Evolutionary conservation across 2,888 invertebrate species (phyloP).

Genomic region (Hydriomena furcata): DNA sequence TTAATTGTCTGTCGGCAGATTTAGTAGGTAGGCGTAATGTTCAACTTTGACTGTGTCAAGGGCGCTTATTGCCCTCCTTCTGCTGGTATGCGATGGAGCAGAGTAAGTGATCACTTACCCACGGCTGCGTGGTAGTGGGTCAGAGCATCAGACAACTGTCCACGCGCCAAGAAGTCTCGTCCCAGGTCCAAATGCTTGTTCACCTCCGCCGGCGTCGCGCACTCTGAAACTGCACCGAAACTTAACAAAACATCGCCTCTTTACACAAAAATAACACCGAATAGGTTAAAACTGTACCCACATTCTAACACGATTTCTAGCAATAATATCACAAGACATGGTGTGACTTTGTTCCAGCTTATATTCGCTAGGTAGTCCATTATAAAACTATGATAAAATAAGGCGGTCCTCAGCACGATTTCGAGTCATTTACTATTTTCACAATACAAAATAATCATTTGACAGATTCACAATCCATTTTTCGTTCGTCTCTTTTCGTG

Average conservation of each 20-base stretch:
- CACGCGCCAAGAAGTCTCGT: slow-evolving; percentile 94
- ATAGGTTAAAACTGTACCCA: slow-evolving; percentile 58
- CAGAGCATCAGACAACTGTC: slow-evolving; percentile 97
- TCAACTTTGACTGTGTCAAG: slow-evolving; percentile 27
- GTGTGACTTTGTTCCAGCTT: slow-evolving; percentile 85
- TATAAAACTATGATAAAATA: slow-evolving; percentile 62
- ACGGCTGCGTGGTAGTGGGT: slow-evolving; percentile 99
- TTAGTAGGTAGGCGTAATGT: slow-evolving; percentile 2
- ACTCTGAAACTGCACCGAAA: slow-evolving; percentile 85
- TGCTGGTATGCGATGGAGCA: neutral
- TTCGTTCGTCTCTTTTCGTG: slow-evolving; percentile 81
- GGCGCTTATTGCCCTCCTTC: slow-evolving; percentile 15
- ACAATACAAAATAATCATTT: slow-evolving; percentile 71
- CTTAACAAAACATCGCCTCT: slow-evolving; percentile 44
- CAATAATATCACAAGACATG: slow-evolving; percentile 86
- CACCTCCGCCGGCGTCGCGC: slow-evolving; percentile 89
- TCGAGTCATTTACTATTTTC: slow-evolving; percentile 55
- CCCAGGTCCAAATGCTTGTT: slow-evolving; percentile 97
- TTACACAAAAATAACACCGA: slow-evolving; percentile 42
- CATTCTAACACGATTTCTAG: slow-evolving; percentile 88
- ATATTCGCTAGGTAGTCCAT: slow-evolving; percentile 81
- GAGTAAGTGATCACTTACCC: slow-evolving; percentile 83
- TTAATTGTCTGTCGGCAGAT: slow-evolving; percentile 3
- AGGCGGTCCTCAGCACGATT: slow-evolving; percentile 55
- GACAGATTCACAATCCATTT: slow-evolving; percentile 76